A percentile compares a stretch with the other conserved stretches of the same genome.
These are phyloP conservation scores for Lithophane ornitopus DNA, from an alignment of 2,888 invertebrate species.

Conservation along the genomic window DNA sequence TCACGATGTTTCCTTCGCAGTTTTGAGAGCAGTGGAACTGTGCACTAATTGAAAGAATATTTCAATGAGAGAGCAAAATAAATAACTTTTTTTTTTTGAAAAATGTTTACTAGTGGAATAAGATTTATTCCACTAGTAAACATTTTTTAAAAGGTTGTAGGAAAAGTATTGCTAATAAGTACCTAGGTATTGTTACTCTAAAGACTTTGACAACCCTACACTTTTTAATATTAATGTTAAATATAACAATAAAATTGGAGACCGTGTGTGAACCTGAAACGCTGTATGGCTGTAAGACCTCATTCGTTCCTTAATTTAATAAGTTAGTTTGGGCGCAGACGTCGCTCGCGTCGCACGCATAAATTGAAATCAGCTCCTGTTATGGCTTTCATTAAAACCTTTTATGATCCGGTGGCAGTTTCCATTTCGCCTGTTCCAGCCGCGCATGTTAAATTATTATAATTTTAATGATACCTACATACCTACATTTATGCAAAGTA, in stretches of 20 bases:
- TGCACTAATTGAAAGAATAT: background rate
- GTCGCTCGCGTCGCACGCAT: constrained; percentile 65
- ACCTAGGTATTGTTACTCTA: too few relatives aligned
- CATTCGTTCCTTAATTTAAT: constrained; percentile 75
- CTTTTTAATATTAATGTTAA: constrained; percentile 2
- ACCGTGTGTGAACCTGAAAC: constrained; percentile 47
- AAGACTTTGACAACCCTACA: background rate
- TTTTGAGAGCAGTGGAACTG: too few relatives aligned
- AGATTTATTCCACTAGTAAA: too few relatives aligned
- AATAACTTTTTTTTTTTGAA: too few relatives aligned
- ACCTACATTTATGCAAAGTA: constrained; percentile 55
- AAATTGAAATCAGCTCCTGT: constrained; percentile 79
- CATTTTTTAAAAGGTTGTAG: background rate
- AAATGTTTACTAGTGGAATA: too few relatives aligned
- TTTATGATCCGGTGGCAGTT: constrained; percentile 76
- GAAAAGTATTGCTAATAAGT: background rate
- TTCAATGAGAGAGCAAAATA: background rate
- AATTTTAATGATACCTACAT: constrained; percentile 68
- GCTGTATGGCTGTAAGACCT: constrained; percentile 55
- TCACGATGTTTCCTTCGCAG: too few relatives aligned
- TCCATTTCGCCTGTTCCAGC: constrained; percentile 71
- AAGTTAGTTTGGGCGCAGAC: constrained; percentile 68
- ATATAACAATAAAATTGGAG: constrained; percentile 32
- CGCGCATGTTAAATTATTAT: constrained; percentile 75
- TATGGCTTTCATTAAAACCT: constrained; percentile 79